These are phyloP conservation scores for Xiphophorus maculatus DNA, from an alignment of 2,113 vertebrate species.

Conservation along the genomic window DNA sequence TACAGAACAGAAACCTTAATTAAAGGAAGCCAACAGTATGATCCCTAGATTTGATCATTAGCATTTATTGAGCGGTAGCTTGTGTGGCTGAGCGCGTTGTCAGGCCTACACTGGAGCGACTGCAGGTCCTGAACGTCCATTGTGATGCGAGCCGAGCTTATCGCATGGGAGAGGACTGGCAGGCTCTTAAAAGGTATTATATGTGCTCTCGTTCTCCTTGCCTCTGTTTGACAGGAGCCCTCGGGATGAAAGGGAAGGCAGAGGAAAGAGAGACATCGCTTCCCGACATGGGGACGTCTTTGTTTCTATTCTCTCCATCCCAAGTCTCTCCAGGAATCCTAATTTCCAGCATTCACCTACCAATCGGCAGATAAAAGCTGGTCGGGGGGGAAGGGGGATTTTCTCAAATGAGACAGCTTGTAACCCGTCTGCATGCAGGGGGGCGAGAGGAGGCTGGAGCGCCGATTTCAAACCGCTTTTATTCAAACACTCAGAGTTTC, in stretches of 20 bases:
- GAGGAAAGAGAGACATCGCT: slow-evolving; percentile 79
- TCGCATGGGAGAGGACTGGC: slow-evolving; percentile 79
- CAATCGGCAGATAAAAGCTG: slow-evolving; percentile 80
- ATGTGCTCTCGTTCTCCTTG: slow-evolving; percentile 76
- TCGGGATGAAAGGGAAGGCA: slow-evolving; percentile 80
- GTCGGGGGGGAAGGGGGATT: slow-evolving; percentile 67
- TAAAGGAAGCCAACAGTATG: slow-evolving; percentile 13
- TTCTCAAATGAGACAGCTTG: slow-evolving; percentile 80
- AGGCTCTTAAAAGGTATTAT: slow-evolving; percentile 82
- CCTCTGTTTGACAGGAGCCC: slow-evolving; percentile 79
- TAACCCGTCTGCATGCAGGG: slow-evolving; percentile 74
- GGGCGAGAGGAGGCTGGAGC: slow-evolving; percentile 72
- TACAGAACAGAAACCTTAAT: neutral
- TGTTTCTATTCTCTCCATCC: slow-evolving; percentile 79
- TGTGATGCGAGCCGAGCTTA: slow-evolving; percentile 79
- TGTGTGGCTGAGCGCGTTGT: slow-evolving; percentile 67
- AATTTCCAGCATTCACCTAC: slow-evolving; percentile 81
- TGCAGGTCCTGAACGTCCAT: slow-evolving; percentile 75
- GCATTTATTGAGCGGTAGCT: slow-evolving; percentile 59
- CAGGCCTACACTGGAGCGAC: slow-evolving; percentile 74
- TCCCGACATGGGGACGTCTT: slow-evolving; percentile 80
- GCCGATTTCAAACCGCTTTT: slow-evolving; percentile 75
- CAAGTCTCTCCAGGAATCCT: slow-evolving; percentile 83
- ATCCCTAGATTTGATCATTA: slow-evolving; percentile 58
- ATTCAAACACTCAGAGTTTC: slow-evolving; percentile 63